These are phyloP conservation scores for Imbricaverruca yamaguchii DNA, from an alignment of 2,888 invertebrate genomes.

Conservation along the genomic window DNA sequence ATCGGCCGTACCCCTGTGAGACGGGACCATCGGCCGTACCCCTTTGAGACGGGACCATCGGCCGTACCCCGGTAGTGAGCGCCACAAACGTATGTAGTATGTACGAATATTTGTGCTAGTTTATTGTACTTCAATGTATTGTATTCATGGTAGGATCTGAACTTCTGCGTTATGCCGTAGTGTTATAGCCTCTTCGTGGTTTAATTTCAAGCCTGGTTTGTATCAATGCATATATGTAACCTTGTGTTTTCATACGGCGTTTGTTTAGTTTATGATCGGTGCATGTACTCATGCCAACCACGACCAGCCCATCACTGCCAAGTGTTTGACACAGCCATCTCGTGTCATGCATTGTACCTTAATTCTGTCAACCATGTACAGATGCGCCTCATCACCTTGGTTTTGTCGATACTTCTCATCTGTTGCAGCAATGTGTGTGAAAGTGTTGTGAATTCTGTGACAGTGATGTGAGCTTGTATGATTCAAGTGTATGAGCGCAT, in stretches of 20 bases:
- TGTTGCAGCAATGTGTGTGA: too few relatives aligned
- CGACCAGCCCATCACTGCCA: constrained; percentile 4
- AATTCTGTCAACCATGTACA: too few relatives aligned
- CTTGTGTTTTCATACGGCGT: neutral
- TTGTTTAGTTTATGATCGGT: neutral
- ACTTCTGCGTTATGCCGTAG: neutral
- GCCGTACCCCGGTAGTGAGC: too few relatives aligned
- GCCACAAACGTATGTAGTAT: neutral
- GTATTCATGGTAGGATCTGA: neutral
- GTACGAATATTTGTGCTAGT: neutral
- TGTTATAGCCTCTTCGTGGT: neutral
- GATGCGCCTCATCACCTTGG: too few relatives aligned
- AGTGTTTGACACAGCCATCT: neutral
- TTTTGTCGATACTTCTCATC: too few relatives aligned
- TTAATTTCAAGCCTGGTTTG: neutral
- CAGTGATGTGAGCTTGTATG: too few relatives aligned
- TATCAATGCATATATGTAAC: neutral
- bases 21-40: too few relatives aligned
- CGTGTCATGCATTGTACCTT: too few relatives aligned
- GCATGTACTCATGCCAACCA: neutral
- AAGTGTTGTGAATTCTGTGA: too few relatives aligned
- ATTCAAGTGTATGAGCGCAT: too few relatives aligned
- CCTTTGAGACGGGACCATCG: too few relatives aligned
- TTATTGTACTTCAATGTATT: neutral
- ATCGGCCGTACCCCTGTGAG: too few relatives aligned